Evolutionary conservation across 2,113 vertebrate genomes (phyloP), one percentile per base, ranked within the genome.

Genomic region (Holacanthus passer): DNA sequence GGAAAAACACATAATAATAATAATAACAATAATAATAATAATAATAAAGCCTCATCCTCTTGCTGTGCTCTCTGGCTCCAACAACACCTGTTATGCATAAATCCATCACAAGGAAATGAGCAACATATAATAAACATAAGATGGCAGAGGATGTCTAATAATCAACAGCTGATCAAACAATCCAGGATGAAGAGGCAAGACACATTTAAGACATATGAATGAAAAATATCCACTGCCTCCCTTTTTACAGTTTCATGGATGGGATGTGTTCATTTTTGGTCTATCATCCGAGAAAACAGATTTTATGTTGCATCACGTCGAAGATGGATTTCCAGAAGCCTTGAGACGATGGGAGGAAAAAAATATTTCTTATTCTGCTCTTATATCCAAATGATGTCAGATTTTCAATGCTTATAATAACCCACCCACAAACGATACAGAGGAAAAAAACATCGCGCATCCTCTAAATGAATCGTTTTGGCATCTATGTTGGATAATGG

Each of bases 71-170:
- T 80, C 86, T 17, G 70, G 81, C 88, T 87, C 84, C 77, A 91
- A 88, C 90, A 84, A 94, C 93, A 94, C 92, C 93, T 94, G 92
- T 92, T 93, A 92, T 93, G 86, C 92, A 91, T 87, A 86, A 90
- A 94, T 92, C 90, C 91, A 91, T 76, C 86, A 71, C 59, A 9
- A 62, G 81, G 52, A 76, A 69, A 90, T 74, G 74, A 74, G 77
- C 71, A 63, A 86, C 84, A 88, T 86, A 87, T 66, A 82, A 90
- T 77, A 74, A 88, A 87, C 83, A 89, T 71, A 74, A 88, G 29
- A 74, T 73, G 66, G 48, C 32, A 43, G 76, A 79, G 59, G 73
- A 77, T 66, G 74, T 78, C 59, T 76, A 69, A 88, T 86, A 86
- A 87, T 87, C 86, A 89, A 89, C 89, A 92, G 89, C 92, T 90